Evolutionary conservation across 2,113 vertebrate species (phyloP).

Genomic region (Phalacrocorax aristotelis): DNA sequence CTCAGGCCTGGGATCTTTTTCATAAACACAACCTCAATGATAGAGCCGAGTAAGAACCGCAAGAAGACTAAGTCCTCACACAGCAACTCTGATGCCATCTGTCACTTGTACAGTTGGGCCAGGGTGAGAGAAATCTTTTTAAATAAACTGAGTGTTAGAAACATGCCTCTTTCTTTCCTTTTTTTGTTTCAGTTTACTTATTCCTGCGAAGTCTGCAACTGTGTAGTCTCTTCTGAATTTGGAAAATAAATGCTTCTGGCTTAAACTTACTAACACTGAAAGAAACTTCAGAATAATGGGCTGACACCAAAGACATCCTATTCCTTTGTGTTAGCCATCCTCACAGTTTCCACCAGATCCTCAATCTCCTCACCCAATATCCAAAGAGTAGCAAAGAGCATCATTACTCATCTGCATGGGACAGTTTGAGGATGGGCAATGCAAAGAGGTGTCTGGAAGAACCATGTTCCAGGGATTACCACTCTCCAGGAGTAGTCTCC

Average conservation of each 20-base stretch:
- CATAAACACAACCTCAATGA: neutral
- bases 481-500: neutral
- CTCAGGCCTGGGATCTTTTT: neutral
- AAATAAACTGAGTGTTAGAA: neutral
- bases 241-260: neutral
- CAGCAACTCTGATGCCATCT: neutral
- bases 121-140: neutral
- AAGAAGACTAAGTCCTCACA: neutral
- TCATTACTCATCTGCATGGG: neutral
- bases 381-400: neutral
- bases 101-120: neutral
- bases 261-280: neutral
- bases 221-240: neutral
- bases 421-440: neutral
- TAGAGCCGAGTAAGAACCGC: neutral
- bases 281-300: neutral
- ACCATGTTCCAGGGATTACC: neutral
- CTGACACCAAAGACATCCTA: neutral
- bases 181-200: neutral
- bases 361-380: neutral
- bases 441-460: neutral
- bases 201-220: neutral
- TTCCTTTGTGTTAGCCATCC: neutral
- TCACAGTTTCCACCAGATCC: neutral
- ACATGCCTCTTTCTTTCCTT: neutral